Percentiles rank a stretch among this genome's conserved stretches.
phyloP scores from a whole-genome alignment of 2,888 invertebrate genomes.

The Microplitis deprimator region DNA sequence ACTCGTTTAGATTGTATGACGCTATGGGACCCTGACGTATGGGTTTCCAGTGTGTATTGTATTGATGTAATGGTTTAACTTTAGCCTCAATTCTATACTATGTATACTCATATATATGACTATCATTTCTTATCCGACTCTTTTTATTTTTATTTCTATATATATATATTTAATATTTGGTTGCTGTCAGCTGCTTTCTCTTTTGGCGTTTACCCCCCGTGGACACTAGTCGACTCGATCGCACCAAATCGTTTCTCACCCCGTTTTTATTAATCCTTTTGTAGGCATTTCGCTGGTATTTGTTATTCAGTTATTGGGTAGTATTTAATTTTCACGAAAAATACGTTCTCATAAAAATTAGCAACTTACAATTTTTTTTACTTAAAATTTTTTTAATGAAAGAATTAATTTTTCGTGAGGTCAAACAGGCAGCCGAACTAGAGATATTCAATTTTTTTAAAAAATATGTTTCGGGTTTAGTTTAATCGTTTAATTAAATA shows the following conservation, averaged over 20 bases:
- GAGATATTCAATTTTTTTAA: too few species aligned
- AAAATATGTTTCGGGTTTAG: too few species aligned
- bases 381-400: too few species aligned
- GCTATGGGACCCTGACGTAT: constrained; percentile 22
- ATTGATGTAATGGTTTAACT: too few species aligned
- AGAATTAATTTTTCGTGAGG: too few species aligned
- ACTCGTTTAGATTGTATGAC: constrained; percentile 31
- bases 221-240: constrained; percentile 57
- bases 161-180: constrained; percentile 34
- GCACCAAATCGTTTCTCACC: constrained; percentile 52
- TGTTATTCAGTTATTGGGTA: constrained; percentile 12
- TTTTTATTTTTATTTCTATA: constrained; percentile 27
- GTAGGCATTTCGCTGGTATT: constrained; percentile 13
- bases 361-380: too few species aligned
- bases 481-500: background rate
- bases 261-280: constrained; percentile 25
- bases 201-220: constrained; percentile 50
- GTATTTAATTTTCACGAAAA: background rate
- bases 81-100: constrained; percentile 5
- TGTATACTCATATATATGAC: background rate
- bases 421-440: too few species aligned
- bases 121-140: constrained; percentile 21
- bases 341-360: too few species aligned
- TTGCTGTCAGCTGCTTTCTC: constrained; percentile 37
- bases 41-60: too few species aligned